These are phyloP conservation scores for Kuschelorhynchus macadamiae DNA, from an alignment of 2,888 invertebrate genomes.

Conservation along the genomic window DNA sequence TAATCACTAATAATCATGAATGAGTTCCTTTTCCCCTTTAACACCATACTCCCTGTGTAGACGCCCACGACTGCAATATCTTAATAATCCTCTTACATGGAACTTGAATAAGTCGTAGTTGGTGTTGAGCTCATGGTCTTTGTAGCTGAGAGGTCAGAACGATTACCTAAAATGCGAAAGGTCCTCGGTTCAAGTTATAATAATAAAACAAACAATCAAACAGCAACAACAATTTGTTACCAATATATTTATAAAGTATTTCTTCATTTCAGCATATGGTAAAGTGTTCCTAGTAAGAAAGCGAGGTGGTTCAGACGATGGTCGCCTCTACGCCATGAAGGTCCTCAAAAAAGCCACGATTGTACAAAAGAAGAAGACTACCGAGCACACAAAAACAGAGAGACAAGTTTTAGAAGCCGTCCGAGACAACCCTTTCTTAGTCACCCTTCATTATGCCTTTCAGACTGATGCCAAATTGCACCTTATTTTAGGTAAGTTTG, in stretches of 20 bases:
- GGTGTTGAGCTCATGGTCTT: no score
- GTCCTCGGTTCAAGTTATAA: no score
- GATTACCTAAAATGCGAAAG: no score
- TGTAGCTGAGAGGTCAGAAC: no score
- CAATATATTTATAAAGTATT: constrained; percentile 61
- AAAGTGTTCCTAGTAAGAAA: constrained; percentile 97
- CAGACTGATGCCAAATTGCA: constrained; percentile 97
- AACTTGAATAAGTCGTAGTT: no score
- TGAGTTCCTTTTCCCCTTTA: no score
- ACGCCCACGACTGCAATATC: no score
- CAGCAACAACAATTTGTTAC: no score
- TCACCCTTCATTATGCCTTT: constrained; percentile 98
- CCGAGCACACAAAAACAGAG: constrained; percentile 97
- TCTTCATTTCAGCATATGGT: constrained; percentile 83
- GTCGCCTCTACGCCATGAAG: constrained; percentile 97
- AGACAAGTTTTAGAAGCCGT: constrained; percentile 97
- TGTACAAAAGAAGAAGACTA: constrained; percentile 94
- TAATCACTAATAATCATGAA: no score
- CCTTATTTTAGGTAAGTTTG: constrained; percentile 90
- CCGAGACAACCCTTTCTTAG: constrained; percentile 94
- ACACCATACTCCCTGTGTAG: no score
- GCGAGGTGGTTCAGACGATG: constrained; percentile 86
- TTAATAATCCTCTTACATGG: no score
- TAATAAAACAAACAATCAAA: no score
- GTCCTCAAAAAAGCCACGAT: constrained; percentile 96